Conservation (phyloP, 2,888 invertebrate genomes). For the Xestoiulus laeticollis region DNA sequence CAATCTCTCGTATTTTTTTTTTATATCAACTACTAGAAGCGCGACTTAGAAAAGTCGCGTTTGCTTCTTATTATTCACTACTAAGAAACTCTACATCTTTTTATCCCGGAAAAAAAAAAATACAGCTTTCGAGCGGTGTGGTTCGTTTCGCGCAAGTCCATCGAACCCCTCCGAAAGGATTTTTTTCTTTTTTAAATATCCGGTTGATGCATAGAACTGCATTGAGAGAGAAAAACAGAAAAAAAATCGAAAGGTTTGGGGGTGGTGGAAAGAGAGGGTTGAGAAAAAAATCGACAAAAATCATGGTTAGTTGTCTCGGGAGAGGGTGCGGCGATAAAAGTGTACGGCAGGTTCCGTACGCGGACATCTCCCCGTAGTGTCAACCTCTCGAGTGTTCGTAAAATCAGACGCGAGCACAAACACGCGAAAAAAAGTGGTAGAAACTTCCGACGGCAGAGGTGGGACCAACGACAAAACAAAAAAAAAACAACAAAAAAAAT, state of each 20-base stretch:
- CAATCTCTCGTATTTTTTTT: no score
- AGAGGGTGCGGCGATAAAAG: no score
- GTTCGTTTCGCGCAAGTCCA: no score
- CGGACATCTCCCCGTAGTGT: not conserved
- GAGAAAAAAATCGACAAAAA: no score
- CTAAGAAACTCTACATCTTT: not conserved
- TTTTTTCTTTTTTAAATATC: no score
- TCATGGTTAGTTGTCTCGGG: no score
- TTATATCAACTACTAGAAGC: not conserved
- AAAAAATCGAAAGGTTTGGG: no score
- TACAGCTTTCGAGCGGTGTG: no score
- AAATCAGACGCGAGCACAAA: not conserved
- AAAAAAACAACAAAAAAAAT: not conserved
- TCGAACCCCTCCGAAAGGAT: no score
- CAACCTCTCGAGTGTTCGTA: not conserved
- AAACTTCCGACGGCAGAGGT: no score
- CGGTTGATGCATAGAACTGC: slow-evolving; percentile 6
- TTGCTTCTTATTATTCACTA: not conserved
- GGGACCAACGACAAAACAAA: no score
- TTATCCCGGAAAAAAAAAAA: not conserved
- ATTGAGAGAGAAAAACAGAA: not conserved
- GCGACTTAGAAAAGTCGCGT: not conserved
- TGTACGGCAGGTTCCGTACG: not conserved
- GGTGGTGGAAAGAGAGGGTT: no score
- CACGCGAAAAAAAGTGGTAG: not conserved